Conservation (phyloP, 2,113 vertebrate species). For the Pogonocichla stellata region DNA sequence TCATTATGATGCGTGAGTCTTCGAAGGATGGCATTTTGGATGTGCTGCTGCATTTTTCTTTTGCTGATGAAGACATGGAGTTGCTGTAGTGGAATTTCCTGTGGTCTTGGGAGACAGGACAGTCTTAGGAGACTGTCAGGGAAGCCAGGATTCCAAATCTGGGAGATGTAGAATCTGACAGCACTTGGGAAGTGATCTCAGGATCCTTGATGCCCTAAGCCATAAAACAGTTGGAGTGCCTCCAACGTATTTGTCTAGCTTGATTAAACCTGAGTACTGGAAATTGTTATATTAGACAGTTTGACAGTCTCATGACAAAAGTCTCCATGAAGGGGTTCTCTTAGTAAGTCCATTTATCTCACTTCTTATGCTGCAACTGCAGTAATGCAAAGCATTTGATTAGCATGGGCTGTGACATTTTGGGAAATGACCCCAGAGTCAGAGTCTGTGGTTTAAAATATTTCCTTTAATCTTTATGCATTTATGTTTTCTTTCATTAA, state of each 20-base stretch:
- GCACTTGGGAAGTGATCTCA: not conserved
- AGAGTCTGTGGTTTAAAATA: not conserved
- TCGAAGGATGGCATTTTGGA: not conserved
- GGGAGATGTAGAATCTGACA: not conserved
- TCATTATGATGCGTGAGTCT: not conserved
- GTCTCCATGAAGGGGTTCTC: not conserved
- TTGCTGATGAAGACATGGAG: not conserved
- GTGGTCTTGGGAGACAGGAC: not conserved
- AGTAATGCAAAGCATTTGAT: not conserved
- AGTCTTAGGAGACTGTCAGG: not conserved
- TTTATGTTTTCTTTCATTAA: not conserved
- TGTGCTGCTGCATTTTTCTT: not conserved
- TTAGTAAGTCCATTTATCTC: not conserved
- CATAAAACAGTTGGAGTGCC: not conserved
- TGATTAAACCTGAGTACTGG: slow-evolving; percentile 9
- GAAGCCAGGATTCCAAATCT: not conserved
- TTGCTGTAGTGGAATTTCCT: slow-evolving; percentile 15
- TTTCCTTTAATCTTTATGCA: not conserved
- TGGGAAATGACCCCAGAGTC: not conserved
- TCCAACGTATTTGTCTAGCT: slow-evolving; percentile 3
- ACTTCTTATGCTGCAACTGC: not conserved
- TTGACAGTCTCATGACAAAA: not conserved
- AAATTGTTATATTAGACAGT: not conserved
- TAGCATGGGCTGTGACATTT: not conserved
- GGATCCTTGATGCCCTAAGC: not conserved